A percentile compares a stretch with the other conserved stretches of the same genome.
phyloP scores from a whole-genome alignment of 2,797 vertebrate species.

The Furcifer pardalis region DNA sequence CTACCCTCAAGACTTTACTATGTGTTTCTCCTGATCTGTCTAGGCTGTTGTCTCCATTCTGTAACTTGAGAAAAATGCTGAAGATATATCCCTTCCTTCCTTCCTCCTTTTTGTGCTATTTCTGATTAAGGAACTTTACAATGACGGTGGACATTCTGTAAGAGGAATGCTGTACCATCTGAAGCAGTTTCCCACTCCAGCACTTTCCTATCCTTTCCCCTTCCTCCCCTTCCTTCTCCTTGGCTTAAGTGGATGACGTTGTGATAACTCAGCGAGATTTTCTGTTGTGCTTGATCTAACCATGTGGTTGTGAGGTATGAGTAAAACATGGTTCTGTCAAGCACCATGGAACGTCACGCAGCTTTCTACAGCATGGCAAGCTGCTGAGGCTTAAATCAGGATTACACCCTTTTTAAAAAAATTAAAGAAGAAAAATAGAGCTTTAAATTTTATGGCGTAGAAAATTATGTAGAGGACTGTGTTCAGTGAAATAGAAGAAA shows the following conservation, averaged over 20 bases:
- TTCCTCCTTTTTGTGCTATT: constrained; percentile 54
- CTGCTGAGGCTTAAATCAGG: constrained; percentile 85
- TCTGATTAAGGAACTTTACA: constrained; percentile 67
- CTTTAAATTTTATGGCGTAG: constrained; percentile 62
- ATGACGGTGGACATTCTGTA: constrained; percentile 72
- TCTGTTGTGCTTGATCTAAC: constrained; percentile 99
- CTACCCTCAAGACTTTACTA: constrained; percentile 67
- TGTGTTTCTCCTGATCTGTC: constrained; percentile 66
- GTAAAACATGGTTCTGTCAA: constrained; percentile 99
- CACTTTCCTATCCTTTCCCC: constrained; percentile 68
- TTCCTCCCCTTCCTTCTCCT: constrained; percentile 77
- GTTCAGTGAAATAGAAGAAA: constrained; percentile 62
- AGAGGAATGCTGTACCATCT: constrained; percentile 74
- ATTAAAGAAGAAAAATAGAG: constrained; percentile 70
- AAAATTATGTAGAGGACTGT: constrained; percentile 69
- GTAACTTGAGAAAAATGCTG: constrained; percentile 68
- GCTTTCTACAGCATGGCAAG: constrained; percentile 96
- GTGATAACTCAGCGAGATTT: constrained; percentile 92
- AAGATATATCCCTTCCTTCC: constrained; percentile 60
- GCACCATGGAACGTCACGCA: constrained; percentile 99
- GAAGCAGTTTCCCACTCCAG: constrained; percentile 70
- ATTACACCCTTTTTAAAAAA: constrained; percentile 65
- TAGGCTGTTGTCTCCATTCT: constrained; percentile 64
- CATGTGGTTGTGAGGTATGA: constrained; percentile 99
- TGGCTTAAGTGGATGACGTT: constrained; percentile 93